These are phyloP conservation scores for Ovis canadensis DNA, from an alignment of 2,113 vertebrate species.

Conservation along the genomic window DNA sequence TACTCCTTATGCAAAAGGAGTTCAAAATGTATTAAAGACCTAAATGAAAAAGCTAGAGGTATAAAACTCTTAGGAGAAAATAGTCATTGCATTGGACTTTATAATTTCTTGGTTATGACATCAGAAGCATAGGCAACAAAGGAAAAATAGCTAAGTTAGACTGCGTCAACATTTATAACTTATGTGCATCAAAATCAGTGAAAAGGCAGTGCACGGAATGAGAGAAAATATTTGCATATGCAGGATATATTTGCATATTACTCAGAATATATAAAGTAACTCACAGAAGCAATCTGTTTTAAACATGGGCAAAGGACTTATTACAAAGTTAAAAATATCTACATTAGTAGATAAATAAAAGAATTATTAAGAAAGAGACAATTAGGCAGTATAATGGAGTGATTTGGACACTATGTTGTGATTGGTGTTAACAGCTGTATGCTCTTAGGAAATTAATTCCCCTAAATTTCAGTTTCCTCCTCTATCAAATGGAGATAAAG, in stretches of 20 bases:
- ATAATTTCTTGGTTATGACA: not conserved
- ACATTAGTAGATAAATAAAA: not conserved
- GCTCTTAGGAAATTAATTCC: not conserved
- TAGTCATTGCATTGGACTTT: not conserved
- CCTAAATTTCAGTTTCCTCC: slow-evolving; percentile 6
- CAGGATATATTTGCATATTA: not conserved
- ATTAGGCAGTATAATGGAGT: not conserved
- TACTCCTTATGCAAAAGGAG: not conserved
- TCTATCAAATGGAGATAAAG: slow-evolving; percentile 11
- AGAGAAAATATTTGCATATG: not conserved
- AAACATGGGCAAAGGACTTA: not conserved
- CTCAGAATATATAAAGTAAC: not conserved
- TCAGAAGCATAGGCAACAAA: not conserved
- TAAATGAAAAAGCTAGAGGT: not conserved
- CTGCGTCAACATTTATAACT: not conserved
- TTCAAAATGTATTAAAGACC: not conserved
- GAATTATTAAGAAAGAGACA: not conserved
- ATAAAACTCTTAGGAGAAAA: not conserved
- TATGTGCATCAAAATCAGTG: not conserved
- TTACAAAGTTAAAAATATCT: not conserved
- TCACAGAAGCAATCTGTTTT: not conserved
- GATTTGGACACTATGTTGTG: not conserved
- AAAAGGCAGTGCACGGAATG: not conserved
- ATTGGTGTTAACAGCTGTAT: not conserved
- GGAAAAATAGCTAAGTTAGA: not conserved